A percentile compares a stretch with the other conserved stretches of the same genome.
These are phyloP conservation scores for Lithobates sylvaticus DNA, from an alignment of 2,797 vertebrate species.

Conservation along the genomic window DNA sequence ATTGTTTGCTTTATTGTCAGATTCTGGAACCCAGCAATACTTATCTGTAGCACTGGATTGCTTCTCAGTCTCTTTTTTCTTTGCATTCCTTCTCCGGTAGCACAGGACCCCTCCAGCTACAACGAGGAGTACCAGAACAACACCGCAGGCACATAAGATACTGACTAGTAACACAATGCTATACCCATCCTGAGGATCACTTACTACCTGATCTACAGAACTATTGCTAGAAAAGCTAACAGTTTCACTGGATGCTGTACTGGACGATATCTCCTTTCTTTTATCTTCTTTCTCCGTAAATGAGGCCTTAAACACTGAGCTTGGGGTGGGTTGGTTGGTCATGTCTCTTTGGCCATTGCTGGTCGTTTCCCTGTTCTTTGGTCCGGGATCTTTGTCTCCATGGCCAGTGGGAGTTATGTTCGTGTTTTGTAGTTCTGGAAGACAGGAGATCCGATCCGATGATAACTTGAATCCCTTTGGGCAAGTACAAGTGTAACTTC, in stretches of 20 bases:
- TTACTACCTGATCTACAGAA: slow-evolving; percentile 18
- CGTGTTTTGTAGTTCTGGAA: neutral
- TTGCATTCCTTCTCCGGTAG: slow-evolving; percentile 52
- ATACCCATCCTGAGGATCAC: slow-evolving; percentile 59
- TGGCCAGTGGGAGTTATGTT: neutral
- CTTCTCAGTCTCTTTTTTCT: slow-evolving; percentile 32
- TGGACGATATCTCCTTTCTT: neutral
- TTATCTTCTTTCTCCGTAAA: neutral
- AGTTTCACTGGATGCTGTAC: neutral
- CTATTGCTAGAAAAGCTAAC: slow-evolving; percentile 1
- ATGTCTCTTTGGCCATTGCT: neutral
- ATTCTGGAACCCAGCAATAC: slow-evolving; percentile 48
- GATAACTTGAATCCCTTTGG: slow-evolving; percentile 56
- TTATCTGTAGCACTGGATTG: slow-evolving; percentile 40
- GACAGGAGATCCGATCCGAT: slow-evolving; percentile 64
- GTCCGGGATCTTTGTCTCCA: neutral
- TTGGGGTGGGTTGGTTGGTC: neutral
- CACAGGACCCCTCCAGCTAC: slow-evolving; percentile 72
- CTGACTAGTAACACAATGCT: slow-evolving; percentile 73
- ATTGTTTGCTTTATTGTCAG: slow-evolving; percentile 9
- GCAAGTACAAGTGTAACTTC: slow-evolving; percentile 73
- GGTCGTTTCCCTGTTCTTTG: neutral
- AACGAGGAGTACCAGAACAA: slow-evolving; percentile 66
- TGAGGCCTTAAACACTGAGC: neutral
- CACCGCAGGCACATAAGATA: slow-evolving; percentile 67